Evolutionary conservation across 2,113 vertebrate genomes (phyloP).

Genomic region (Accipiter virgatus): DNA sequence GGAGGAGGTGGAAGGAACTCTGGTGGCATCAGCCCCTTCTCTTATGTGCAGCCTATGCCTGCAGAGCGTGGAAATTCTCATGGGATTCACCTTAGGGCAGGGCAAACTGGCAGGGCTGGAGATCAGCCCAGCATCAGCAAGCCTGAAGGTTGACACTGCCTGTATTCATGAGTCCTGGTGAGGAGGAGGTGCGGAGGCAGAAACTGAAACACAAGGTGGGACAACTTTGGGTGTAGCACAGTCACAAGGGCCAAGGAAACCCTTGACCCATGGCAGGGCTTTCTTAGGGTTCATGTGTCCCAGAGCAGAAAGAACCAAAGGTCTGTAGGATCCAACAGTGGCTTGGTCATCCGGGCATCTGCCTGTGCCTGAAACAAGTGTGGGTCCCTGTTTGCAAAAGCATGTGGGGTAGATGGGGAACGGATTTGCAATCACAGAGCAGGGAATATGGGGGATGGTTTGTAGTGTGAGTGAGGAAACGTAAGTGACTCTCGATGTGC

Average conservation of each 20-base stretch:
- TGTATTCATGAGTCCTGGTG: not conserved
- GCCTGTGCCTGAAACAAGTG: not conserved
- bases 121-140: not conserved
- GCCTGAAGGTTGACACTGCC: not conserved
- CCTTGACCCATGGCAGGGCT: not conserved
- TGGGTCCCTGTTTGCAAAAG: not conserved
- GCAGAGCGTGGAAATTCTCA: not conserved
- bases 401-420: not conserved
- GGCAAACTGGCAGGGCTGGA: not conserved
- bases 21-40: not conserved
- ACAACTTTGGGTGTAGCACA: not conserved
- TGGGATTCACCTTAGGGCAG: not conserved
- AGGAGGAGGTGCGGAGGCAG: not conserved
- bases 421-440: not conserved
- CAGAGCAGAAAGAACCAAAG: not conserved
- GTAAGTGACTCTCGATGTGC: not conserved
- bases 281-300: not conserved
- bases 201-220: not conserved
- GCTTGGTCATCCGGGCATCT: not conserved
- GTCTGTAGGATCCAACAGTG: not conserved
- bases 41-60: not conserved
- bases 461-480: accelerated
- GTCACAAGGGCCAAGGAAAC: not conserved
- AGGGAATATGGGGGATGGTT: not conserved
- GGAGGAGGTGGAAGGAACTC: not conserved